Percentiles rank a stretch among this genome's conserved stretches.
phyloP scores from a whole-genome alignment of 2,888 invertebrate species.

The Drosophila pseudotalamancana region DNA sequence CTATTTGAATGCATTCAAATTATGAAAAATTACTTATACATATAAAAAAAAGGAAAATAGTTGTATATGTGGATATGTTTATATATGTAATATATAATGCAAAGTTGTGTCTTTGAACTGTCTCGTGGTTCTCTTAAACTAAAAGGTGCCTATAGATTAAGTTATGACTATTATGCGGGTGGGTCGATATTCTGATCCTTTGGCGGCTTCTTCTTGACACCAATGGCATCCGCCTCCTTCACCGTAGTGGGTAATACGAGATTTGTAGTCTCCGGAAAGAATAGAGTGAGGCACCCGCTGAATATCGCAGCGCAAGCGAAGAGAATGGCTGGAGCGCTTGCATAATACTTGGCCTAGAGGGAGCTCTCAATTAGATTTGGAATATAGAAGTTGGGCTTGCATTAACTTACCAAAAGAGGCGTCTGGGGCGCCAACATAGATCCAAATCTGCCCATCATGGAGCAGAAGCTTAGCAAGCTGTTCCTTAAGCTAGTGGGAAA shows the following conservation, averaged over 20 bases:
- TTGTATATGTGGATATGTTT: neutral
- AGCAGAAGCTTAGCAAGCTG: conserved; percentile 88
- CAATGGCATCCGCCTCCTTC: conserved; percentile 86
- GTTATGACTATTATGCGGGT: conserved; percentile 10
- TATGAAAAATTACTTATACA: neutral
- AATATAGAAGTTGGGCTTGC: neutral
- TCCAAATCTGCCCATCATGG: conserved; percentile 89
- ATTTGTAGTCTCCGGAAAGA: conserved; percentile 88
- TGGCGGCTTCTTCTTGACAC: conserved; percentile 62
- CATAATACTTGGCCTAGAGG: conserved; percentile 80
- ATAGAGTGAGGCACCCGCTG: conserved; percentile 86
- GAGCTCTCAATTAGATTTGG: neutral
- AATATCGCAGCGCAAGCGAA: conserved; percentile 86
- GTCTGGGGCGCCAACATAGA: conserved; percentile 90
- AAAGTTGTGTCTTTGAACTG: conserved; percentile 58
- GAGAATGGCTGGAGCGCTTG: conserved; percentile 85
- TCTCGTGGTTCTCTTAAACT: conserved; percentile 29
- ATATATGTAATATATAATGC: conserved; percentile 22
- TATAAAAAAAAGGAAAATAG: neutral
- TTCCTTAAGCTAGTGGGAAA: conserved; percentile 89
- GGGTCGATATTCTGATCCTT: conserved; percentile 36
- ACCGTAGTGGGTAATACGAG: conserved; percentile 87
- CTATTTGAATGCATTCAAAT: neutral
- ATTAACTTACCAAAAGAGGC: conserved; percentile 85
- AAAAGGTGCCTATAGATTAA: conserved; percentile 10